phyloP scores from a whole-genome alignment of 2,797 vertebrate genomes.

The Lacerta bilineata region DNA sequence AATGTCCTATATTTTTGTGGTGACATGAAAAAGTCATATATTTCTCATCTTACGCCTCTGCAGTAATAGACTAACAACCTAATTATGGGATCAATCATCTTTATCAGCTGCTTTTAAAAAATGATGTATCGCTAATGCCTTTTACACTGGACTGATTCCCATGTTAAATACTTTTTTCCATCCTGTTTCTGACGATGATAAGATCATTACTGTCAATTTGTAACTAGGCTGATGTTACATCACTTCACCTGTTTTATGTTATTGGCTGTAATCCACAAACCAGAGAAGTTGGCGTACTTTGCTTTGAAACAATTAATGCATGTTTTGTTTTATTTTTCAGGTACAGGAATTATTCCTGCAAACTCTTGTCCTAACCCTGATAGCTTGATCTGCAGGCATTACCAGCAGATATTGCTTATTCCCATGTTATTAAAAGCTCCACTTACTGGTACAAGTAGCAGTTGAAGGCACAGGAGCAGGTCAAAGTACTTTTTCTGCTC shows the following conservation, averaged over 20 bases:
- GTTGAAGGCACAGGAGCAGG: not conserved
- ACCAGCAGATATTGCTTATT: not conserved
- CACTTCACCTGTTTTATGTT: conserved; percentile 19
- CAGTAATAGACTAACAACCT: conserved; percentile 20
- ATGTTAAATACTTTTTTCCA: conserved; percentile 18
- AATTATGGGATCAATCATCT: conserved; percentile 31
- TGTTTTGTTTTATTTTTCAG: not conserved
- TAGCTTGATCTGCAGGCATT: not conserved
- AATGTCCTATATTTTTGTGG: not conserved
- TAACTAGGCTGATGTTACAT: conserved; percentile 8
- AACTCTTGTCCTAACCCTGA: not conserved
- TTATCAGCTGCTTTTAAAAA: conserved; percentile 16
- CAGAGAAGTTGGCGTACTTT: conserved; percentile 17
- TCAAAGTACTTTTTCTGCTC: not conserved
- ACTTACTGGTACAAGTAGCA: no score
- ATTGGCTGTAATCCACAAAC: conserved; percentile 27
- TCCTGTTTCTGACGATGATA: conserved; percentile 27
- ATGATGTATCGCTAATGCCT: conserved; percentile 27
- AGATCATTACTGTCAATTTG: conserved; percentile 33
- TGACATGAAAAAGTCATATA: conserved; percentile 8
- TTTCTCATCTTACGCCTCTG: conserved; percentile 10
- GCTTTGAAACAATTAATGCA: conserved; percentile 14
- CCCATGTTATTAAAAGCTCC: not conserved
- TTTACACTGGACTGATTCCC: conserved; percentile 17
- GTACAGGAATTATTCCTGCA: not conserved